A percentile compares a stretch with the other conserved stretches of the same genome.
phyloP scores from a whole-genome alignment of 2,888 invertebrate species.

The Liodrosophila aerea region DNA sequence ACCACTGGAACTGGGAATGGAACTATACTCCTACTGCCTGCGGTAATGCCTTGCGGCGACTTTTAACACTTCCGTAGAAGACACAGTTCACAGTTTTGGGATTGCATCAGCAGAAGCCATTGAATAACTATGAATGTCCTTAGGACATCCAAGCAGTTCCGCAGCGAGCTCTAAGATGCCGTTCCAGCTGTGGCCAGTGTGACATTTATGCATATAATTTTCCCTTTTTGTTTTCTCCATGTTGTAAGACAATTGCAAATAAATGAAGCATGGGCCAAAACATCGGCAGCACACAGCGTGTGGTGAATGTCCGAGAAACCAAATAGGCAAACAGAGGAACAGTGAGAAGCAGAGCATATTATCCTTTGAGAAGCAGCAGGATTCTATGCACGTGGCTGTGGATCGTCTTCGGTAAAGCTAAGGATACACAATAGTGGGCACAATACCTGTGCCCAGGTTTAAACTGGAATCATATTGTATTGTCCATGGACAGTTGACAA shows the following conservation, averaged over 20 bases:
- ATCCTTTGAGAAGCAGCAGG: constrained; percentile 43
- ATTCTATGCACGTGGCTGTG: constrained; percentile 59
- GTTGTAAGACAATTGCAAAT: constrained; percentile 52
- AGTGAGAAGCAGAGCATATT: constrained; percentile 4
- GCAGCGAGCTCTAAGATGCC: background rate
- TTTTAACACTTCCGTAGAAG: constrained; percentile 33
- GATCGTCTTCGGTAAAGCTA: constrained; percentile 24
- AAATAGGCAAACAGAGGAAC: constrained; percentile 21
- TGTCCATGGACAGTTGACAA: constrained; percentile 54
- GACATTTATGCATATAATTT: constrained; percentile 70
- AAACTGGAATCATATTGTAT: constrained; percentile 38
- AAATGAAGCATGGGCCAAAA: constrained; percentile 74
- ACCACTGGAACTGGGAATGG: too few relatives aligned
- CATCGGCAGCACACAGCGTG: constrained; percentile 71
- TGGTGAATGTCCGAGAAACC: constrained; percentile 71
- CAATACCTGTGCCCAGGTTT: constrained; percentile 15
- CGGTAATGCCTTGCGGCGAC: too few relatives aligned
- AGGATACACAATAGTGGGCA: constrained; percentile 25
- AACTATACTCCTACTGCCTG: too few relatives aligned
- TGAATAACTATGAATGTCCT: background rate
- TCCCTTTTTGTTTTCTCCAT: too few relatives aligned
- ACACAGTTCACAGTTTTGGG: constrained; percentile 8
- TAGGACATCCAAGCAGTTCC: background rate
- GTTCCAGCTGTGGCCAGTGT: constrained; percentile 45
- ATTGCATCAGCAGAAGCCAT: constrained; percentile 32